These are phyloP conservation scores for Argentina silus DNA, from an alignment of 2,797 vertebrate genomes.

Conservation along the genomic window DNA sequence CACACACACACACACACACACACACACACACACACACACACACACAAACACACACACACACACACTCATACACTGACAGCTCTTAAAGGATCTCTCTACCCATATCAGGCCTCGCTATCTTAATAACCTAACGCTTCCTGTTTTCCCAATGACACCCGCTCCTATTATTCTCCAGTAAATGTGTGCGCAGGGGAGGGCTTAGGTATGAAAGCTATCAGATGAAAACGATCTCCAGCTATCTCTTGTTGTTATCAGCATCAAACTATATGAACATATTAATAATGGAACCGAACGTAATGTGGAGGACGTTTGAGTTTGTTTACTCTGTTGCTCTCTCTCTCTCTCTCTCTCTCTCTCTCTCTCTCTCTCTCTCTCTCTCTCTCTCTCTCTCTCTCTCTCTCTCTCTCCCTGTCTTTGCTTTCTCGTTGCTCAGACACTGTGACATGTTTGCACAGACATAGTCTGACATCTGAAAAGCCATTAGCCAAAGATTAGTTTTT, in stretches of 20 bases:
- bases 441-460: constrained; percentile 1
- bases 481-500: constrained; percentile 12
- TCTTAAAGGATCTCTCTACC: constrained; percentile 47
- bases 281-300: constrained; percentile 28
- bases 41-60: constrained; percentile 14
- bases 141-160: constrained; percentile 44
- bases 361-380: neutral
- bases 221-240: constrained; percentile 34
- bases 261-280: constrained; percentile 49
- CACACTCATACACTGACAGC: constrained; percentile 32
- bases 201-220: constrained; percentile 52
- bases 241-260: constrained; percentile 43
- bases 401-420: neutral
- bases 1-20: neutral
- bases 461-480: constrained; percentile 6
- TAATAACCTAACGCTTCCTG: constrained; percentile 63
- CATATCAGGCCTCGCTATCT: constrained; percentile 58
- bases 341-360: neutral
- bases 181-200: constrained; percentile 28
- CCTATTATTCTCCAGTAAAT: constrained; percentile 55
- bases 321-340: neutral
- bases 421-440: neutral
- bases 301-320: constrained; percentile 17
- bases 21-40: constrained; percentile 8
- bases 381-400: neutral